Evolutionary conservation across 2,888 invertebrate species (phyloP).

Genomic region (Pandemis heparana): DNA sequence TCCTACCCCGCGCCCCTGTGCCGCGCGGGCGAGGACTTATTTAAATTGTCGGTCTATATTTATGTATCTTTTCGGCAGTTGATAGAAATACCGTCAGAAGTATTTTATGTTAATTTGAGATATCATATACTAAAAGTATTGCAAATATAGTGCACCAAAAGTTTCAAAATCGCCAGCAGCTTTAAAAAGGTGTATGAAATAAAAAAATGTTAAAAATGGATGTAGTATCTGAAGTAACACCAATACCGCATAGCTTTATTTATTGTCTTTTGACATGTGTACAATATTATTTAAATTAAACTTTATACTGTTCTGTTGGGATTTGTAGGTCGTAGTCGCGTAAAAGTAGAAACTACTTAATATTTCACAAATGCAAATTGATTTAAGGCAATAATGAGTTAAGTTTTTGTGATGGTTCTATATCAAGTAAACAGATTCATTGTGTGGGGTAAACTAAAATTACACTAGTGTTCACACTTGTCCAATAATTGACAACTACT

Average conservation of each 20-base stretch:
- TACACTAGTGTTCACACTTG: not conserved
- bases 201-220: not conserved
- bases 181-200: constrained; percentile 12
- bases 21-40: too few relatives aligned
- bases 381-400: constrained; percentile 9
- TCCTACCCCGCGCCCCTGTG: too few relatives aligned
- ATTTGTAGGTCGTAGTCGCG: constrained; percentile 14
- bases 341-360: constrained; percentile 12
- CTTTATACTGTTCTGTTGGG: constrained; percentile 27
- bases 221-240: constrained; percentile 7
- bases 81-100: not conserved
- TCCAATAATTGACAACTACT: not conserved
- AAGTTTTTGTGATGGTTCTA: not conserved
- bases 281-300: constrained; percentile 36
- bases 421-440: not conserved
- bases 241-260: constrained; percentile 27
- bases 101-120: not conserved
- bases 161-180: constrained; percentile 18
- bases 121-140: not conserved
- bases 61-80: not conserved
- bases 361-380: constrained; percentile 28
- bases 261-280: constrained; percentile 36
- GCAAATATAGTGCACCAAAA: not conserved
- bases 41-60: too few relatives aligned
- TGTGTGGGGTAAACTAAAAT: not conserved